Percentiles rank a stretch among this genome's conserved stretches.
Evolutionary conservation across 2,888 invertebrate genomes (phyloP).

Genomic region (Muschampia plurimacula): DNA sequence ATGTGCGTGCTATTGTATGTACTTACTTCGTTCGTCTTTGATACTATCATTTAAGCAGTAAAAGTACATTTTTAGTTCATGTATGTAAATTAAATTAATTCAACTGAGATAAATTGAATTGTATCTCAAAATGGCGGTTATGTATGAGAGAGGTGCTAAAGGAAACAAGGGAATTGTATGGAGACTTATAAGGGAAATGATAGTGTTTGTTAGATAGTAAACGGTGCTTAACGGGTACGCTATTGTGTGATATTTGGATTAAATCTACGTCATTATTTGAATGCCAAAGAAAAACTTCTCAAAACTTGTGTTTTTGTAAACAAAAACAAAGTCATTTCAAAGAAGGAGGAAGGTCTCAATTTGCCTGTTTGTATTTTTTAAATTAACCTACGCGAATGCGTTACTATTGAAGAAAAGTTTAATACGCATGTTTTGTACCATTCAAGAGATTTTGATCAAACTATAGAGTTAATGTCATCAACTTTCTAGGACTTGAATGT

Average conservation of each 20-base stretch:
- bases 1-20: background rate
- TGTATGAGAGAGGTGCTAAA: slow-evolving; percentile 44
- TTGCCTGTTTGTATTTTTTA: background rate
- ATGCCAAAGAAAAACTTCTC: slow-evolving; percentile 59
- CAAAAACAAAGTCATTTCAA: background rate
- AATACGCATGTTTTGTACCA: no score
- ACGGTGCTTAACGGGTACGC: slow-evolving; percentile 64
- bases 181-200: background rate
- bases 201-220: slow-evolving; percentile 37
- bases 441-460: no score
- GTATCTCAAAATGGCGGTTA: slow-evolving; percentile 16
- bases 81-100: background rate
- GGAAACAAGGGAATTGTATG: slow-evolving; percentile 38
- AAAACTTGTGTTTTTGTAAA: slow-evolving; percentile 7
- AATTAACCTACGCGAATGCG: slow-evolving; percentile 1
- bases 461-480: no score
- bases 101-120: slow-evolving; percentile 41
- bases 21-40: background rate
- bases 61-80: background rate
- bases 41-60: background rate
- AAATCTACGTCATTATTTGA: slow-evolving; percentile 53
- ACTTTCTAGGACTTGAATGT: no score
- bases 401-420: slow-evolving; percentile 3
- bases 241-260: slow-evolving; percentile 66
- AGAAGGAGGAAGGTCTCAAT: background rate